Conservation (phyloP, 1,140 invertebrate genomes). For the Pissodes strobi region DNA sequence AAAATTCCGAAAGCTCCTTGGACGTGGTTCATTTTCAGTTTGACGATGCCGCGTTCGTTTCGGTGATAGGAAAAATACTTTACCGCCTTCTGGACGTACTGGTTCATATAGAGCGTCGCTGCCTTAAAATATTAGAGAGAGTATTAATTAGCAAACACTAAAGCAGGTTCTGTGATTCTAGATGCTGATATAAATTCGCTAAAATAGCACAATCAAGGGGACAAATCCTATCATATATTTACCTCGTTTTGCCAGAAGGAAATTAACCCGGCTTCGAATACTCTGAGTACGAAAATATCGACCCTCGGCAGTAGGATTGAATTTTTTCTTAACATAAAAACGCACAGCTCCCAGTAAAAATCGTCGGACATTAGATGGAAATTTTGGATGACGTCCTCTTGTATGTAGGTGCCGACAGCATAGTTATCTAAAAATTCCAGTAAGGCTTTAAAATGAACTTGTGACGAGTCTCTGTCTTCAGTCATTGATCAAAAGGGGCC, state of each 20-base stretch:
- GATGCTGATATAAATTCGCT: neutral
- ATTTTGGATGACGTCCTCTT: constrained; percentile 57
- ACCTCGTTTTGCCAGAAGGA: constrained; percentile 50
- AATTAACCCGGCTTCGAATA: constrained; percentile 50
- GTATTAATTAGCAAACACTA: neutral
- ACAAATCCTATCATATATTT: too few species aligned
- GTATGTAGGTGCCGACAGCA: constrained; percentile 63
- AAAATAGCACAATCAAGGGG: neutral
- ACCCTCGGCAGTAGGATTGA: constrained; percentile 54
- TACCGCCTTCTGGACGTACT: constrained; percentile 37
- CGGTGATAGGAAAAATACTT: constrained; percentile 30
- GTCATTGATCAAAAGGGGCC: too few species aligned
- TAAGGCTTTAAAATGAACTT: too few species aligned
- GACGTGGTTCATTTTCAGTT: constrained; percentile 42
- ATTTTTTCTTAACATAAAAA: constrained; percentile 62
- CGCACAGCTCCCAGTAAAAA: constrained; percentile 63
- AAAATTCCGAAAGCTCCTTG: constrained; percentile 42
- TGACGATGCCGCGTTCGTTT: constrained; percentile 23
- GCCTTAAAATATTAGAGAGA: too few species aligned
- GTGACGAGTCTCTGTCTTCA: too few species aligned
- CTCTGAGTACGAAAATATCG: constrained; percentile 43
- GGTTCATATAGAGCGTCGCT: constrained; percentile 37
- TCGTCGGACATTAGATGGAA: constrained; percentile 61
- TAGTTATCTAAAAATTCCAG: constrained; percentile 49
- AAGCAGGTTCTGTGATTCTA: neutral